Base-by-base conservation (phyloP, 2,113 vertebrate species). In the Erythrocercus mccallii region DNA sequence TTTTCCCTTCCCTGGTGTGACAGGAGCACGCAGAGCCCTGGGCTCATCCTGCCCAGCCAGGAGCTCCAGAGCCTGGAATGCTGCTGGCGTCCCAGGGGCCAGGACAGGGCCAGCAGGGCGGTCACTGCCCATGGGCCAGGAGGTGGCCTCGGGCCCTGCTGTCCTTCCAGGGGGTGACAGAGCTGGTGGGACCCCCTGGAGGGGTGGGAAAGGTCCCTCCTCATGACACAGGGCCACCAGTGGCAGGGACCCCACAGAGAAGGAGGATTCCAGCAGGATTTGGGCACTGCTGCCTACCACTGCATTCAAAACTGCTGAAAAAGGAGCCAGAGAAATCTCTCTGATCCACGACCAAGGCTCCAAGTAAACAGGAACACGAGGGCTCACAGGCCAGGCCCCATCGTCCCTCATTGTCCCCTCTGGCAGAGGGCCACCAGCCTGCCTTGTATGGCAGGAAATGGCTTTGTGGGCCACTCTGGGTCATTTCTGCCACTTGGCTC, bases 161-260 rank as follows among this genome's bases (percentile, higher is more conserved):
- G 53, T 12, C 2, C 45, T 48, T 21, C 9, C 12, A 35, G 25
- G 45, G 23, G 20, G 11, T 31, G 15, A 15, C 5, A 18, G 57
- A 31, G 40, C 40, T 15, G 73, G 12, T 45, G 62, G 47, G 3
- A 76, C 25, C 4, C 5, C 0, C 60, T 28, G 30, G 19, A 27
- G 22, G 12, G 44, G 74, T 79, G 3, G 1, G 42, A 13, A 47
- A 65, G 14, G 24, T 81, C 14, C 62, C 23, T 30, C 2, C 30
- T 54, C 2, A 0, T 0, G 1, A 5, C 48, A 44, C 8, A 1
- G 6, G 21, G 50, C 21, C 81, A 16, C n/a, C 4, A 0, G 0
- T 33, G 47, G 14, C 71, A 22, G 57, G 48, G 30, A 38, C 6
- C 35, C 15, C 33, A 2, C 1, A 0, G 6, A 9, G 51, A 40